Evolutionary conservation across 2,797 vertebrate species (phyloP).

Genomic region (Hyperoplus lanceolatus): DNA sequence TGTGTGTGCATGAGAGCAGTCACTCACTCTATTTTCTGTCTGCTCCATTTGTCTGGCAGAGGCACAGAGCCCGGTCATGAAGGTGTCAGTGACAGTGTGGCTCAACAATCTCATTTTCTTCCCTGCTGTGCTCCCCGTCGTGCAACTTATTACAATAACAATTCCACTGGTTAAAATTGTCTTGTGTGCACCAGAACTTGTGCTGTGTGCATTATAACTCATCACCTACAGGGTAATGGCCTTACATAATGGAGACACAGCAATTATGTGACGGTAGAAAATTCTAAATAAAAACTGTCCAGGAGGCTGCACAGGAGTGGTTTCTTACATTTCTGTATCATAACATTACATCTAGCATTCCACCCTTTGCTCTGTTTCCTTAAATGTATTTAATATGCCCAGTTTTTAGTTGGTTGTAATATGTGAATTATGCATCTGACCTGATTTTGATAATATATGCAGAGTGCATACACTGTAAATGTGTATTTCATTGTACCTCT

Average conservation of each 20-base stretch:
- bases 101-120: slow-evolving; percentile 46
- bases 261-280: slow-evolving; percentile 39
- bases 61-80: slow-evolving; percentile 36
- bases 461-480: slow-evolving; percentile 4
- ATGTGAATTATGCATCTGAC: background rate
- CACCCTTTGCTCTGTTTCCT: slow-evolving; percentile 22
- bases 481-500: background rate
- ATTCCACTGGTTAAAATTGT: slow-evolving; percentile 58
- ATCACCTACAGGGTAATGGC: slow-evolving; percentile 47
- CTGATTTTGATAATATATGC: background rate
- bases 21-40: slow-evolving; percentile 58
- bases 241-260: slow-evolving; percentile 27
- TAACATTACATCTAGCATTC: slow-evolving; percentile 12
- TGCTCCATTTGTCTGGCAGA: slow-evolving; percentile 49
- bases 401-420: background rate
- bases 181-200: slow-evolving; percentile 23
- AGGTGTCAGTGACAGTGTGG: slow-evolving; percentile 67
- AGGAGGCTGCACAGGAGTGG: slow-evolving; percentile 7
- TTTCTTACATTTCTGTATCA: slow-evolving; percentile 28
- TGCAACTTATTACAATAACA: slow-evolving; percentile 69
- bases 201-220: slow-evolving; percentile 46
- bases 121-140: slow-evolving; percentile 51
- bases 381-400: slow-evolving; percentile 14
- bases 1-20: slow-evolving; percentile 35
- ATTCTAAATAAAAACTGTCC: slow-evolving; percentile 31